Percentiles rank a stretch among this genome's conserved stretches.
phyloP scores from a whole-genome alignment of 1,140 invertebrate genomes.

The Ips nitidus region DNA sequence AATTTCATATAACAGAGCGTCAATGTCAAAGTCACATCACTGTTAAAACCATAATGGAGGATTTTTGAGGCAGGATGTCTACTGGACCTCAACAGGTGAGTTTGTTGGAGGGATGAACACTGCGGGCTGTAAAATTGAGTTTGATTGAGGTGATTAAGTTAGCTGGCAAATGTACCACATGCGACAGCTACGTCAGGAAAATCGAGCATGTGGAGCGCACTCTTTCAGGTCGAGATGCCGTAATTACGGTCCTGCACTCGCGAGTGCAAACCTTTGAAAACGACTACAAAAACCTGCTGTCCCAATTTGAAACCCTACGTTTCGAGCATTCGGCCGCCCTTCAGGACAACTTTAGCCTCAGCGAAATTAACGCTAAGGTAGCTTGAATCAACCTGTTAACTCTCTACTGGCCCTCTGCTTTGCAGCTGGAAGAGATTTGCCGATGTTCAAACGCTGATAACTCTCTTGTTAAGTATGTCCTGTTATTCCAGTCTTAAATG shows the following conservation, averaged over 20 bases:
- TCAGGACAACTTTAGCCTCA: constrained; percentile 28
- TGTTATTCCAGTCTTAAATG: no score
- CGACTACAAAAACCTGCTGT: constrained; percentile 38
- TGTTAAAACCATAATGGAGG: no score
- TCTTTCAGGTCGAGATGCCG: constrained; percentile 34
- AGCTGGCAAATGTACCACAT: constrained; percentile 16
- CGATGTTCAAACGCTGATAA: constrained; percentile 2
- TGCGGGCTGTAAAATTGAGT: no score
- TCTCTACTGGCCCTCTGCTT: constrained; percentile 5
- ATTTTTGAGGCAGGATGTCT: no score
- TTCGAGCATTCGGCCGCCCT: constrained; percentile 29
- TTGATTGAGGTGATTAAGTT: no score
- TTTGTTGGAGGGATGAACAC: no score
- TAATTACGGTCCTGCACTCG: constrained; percentile 34
- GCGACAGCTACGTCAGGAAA: constrained; percentile 22
- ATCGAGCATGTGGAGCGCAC: constrained; percentile 35
- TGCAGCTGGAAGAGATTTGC: not conserved
- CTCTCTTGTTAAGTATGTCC: no score
- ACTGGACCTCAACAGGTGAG: no score
- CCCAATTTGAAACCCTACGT: constrained; percentile 36
- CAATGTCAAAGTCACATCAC: no score
- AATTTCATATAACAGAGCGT: no score
- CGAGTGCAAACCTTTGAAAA: constrained; percentile 28
- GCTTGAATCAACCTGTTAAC: not conserved
- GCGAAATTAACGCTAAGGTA: constrained; percentile 23